Base-by-base conservation (phyloP, 1,140 invertebrate species). In the Lucilia sericata region DNA sequence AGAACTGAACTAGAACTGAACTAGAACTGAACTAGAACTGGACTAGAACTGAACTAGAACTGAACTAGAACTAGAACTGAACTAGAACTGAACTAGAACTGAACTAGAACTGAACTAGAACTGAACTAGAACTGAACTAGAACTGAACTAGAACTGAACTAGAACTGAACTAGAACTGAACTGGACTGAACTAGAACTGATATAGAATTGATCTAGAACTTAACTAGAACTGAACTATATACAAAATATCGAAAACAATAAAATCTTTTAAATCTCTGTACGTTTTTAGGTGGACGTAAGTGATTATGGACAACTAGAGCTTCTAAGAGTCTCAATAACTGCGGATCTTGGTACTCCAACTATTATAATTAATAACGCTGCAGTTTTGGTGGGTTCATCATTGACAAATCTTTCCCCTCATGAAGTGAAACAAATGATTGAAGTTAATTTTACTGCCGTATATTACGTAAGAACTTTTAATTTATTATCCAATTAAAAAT, bases 211-310 rank as follows among this genome's bases (percentile, higher is more conserved):
- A 30, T 2, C 25, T 30, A 30, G 25, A 30, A 30, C 25, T 30
- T 2, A 30, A 30, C 25, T 30, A 30, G 3, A 30, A 30, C 25
- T 30, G 25, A 1, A 30, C 25, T 30, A 30, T 30, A n/a, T n/a
- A n/a, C n/a, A n/a, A n/a, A n/a, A 10, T 8, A 42, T 42, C 42
- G 0, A 13, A 13, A 30, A 30, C 25, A 30, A 30, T 30, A 30
- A 30, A 2, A 30, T 30, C 3, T 30, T 30, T 30, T 12, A n/a
- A n/a, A 34, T 80, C 21, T 19, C 14, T 30, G 25, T 30, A 3
- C 25, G 3, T 2, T 30, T 30, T 2, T 30, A 85, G 85, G 70
- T 82, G 12, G 83, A 85, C 34, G 80, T 85, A 5, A 47, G 76
- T 14, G 65, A 84, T 34, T 82, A 82, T 30, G 14, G 75, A 2